phyloP scores from a whole-genome alignment of 2,888 invertebrate genomes.

The Conomelus anceps region DNA sequence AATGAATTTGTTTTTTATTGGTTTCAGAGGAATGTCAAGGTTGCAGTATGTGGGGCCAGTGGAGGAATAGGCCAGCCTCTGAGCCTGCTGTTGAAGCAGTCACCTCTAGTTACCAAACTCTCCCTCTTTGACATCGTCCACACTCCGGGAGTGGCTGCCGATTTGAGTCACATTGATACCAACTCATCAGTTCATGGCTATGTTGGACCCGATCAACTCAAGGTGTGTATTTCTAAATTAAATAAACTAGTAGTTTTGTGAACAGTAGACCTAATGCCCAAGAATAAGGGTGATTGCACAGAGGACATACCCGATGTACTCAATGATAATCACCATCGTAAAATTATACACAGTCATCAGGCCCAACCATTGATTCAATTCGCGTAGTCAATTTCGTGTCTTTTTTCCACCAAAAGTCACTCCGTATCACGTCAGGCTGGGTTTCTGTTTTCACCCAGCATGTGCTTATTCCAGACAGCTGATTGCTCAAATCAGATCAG shows the following conservation, averaged over 20 bases:
- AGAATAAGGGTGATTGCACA: no score
- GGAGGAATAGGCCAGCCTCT: constrained; percentile 98
- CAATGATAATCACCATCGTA: no score
- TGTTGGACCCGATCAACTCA: constrained; percentile 70
- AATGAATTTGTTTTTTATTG: constrained; percentile 9
- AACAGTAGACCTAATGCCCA: no score
- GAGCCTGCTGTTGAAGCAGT: constrained; percentile 83
- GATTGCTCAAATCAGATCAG: no score
- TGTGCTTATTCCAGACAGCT: no score
- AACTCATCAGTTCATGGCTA: constrained; percentile 66
- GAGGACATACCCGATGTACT: no score
- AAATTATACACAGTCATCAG: no score
- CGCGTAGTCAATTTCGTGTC: no score
- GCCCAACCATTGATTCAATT: no score
- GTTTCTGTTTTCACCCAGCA: no score
- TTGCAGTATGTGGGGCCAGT: constrained; percentile 91
- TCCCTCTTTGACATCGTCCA: constrained; percentile 90
- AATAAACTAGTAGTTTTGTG: neutral
- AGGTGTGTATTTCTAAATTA: constrained; percentile 35
- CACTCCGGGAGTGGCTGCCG: constrained; percentile 94
- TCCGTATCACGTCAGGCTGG: no score
- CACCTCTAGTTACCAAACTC: constrained; percentile 75
- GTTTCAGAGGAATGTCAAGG: constrained; percentile 61
- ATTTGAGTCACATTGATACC: constrained; percentile 95
- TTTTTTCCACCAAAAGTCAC: no score